Conservation (phyloP, 2,888 invertebrate genomes). For the Lasioglossum villosulum region DNA sequence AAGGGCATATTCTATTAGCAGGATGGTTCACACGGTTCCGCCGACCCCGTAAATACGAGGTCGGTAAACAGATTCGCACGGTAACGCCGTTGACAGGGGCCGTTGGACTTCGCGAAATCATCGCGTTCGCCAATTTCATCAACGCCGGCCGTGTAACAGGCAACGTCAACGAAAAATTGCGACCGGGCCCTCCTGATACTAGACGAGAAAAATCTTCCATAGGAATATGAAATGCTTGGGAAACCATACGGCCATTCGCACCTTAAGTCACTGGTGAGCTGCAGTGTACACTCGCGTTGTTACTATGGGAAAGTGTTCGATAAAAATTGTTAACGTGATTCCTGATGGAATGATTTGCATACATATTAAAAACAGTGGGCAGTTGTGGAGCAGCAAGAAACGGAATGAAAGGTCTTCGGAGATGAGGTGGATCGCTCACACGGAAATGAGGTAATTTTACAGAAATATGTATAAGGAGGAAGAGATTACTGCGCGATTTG, state of each 20-base stretch:
- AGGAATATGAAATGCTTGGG: neutral
- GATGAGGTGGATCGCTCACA: neutral
- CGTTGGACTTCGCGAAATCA: conserved; percentile 29
- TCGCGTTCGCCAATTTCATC: conserved; percentile 67
- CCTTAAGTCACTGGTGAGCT: neutral
- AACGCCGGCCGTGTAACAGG: conserved; percentile 42
- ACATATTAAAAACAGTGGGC: neutral
- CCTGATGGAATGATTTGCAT: conserved; percentile 1
- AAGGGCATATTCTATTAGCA: conserved; percentile 76
- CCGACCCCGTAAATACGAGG: conserved; percentile 70
- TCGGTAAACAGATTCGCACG: conserved; percentile 68
- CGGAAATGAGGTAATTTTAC: neutral
- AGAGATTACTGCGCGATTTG: neutral
- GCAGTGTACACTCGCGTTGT: neutral
- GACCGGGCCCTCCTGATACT: no score
- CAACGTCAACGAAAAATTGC: neutral
- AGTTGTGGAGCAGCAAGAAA: neutral
- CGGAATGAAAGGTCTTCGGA: neutral
- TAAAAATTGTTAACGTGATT: neutral
- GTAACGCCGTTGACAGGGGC: conserved; percentile 7
- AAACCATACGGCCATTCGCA: no score
- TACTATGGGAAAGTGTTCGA: neutral
- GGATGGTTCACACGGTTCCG: conserved; percentile 69
- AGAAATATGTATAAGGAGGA: neutral
- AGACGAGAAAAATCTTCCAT: neutral